phyloP scores from a whole-genome alignment of 2,797 vertebrate species.

The Rhabdophis nuchalis region DNA sequence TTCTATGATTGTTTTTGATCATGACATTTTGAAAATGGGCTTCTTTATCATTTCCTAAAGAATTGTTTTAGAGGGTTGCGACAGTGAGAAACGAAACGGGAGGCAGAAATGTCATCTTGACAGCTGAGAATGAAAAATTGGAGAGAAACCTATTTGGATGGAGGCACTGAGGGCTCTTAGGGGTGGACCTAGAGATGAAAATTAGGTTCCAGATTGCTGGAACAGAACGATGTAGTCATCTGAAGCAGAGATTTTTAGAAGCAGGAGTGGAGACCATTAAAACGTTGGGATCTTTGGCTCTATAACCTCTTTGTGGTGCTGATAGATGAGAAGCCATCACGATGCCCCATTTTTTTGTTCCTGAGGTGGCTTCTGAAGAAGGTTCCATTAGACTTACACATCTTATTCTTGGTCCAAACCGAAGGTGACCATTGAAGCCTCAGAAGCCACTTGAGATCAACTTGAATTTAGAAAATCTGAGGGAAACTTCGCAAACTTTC shows the following conservation, averaged over 20 bases:
- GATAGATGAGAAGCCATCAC: neutral
- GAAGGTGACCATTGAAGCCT: neutral
- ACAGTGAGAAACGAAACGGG: slow-evolving; percentile 54
- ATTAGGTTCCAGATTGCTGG: slow-evolving; percentile 47
- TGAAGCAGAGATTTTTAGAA: slow-evolving; percentile 38
- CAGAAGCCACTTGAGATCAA: neutral
- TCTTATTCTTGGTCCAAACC: neutral
- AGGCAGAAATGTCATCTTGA: slow-evolving; percentile 61
- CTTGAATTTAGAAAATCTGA: neutral
- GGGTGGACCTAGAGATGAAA: slow-evolving; percentile 35
- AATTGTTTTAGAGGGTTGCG: slow-evolving; percentile 60
- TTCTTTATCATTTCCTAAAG: slow-evolving; percentile 72
- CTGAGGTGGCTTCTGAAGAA: neutral
- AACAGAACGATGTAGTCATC: neutral
- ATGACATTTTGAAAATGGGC: slow-evolving; percentile 68
- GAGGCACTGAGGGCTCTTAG: slow-evolving; percentile 29
- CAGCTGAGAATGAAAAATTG: slow-evolving; percentile 59
- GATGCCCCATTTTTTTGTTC: neutral
- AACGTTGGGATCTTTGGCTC: slow-evolving; percentile 26
- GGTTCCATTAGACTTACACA: neutral
- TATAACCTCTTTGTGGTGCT: slow-evolving; percentile 2
- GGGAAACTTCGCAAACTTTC: neutral
- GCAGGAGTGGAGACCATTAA: neutral
- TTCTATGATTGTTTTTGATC: slow-evolving; percentile 64
- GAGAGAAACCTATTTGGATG: slow-evolving; percentile 42